Evolutionary conservation across 2,888 invertebrate genomes (phyloP), one percentile per base, ranked within the genome.

Genomic region (Melitaea athalia): DNA sequence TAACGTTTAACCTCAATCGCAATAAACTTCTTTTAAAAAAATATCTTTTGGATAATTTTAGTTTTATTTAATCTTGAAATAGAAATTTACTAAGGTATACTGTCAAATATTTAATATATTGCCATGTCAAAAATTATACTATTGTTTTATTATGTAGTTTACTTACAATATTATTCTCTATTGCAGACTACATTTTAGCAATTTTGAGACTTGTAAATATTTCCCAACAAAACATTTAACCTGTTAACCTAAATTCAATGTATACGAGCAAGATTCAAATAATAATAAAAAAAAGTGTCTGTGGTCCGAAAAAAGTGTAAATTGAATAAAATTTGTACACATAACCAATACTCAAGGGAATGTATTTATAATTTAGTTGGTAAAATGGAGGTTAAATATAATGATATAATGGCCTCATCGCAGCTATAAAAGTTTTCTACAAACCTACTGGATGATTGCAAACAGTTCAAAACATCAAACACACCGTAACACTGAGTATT

Each of bases 401-500:
- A 38, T 65, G 74, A 74, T 71, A 77, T 75, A 76, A 74, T 73
- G 83, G 86, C 88, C 87, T 87, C 91, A 90, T 91, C 91, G 75
- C 88, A 89, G 91, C 86, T 84, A 77, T 72, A 69, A 70, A 86
- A 89, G 88, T 88, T 91, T 91, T 82, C 77, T 84, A 82, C 79
- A 91, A 92, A 91, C 87, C 86, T 85, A 88, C 86, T 87, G 87
- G 91, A 91, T 89, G 90, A 85, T 78, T 73, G 79, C 81, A 67
- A 72, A 67, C 59, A 67, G 33, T 17, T 53, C 59, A 59, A 68
- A 72, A 64, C 50, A 67, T 71, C 66, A 67, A 71, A 69, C 65
- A 72, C 68, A 75, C 69, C 60, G 60, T 61, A 67, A 68, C 60
- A 69, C 63, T 64, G 74, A 71, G 68, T 72, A 71, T 69, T 71